A percentile compares a stretch with the other conserved stretches of the same genome.
Conservation (phyloP, 1,140 invertebrate species). For the Drosophila sechellia region DNA sequence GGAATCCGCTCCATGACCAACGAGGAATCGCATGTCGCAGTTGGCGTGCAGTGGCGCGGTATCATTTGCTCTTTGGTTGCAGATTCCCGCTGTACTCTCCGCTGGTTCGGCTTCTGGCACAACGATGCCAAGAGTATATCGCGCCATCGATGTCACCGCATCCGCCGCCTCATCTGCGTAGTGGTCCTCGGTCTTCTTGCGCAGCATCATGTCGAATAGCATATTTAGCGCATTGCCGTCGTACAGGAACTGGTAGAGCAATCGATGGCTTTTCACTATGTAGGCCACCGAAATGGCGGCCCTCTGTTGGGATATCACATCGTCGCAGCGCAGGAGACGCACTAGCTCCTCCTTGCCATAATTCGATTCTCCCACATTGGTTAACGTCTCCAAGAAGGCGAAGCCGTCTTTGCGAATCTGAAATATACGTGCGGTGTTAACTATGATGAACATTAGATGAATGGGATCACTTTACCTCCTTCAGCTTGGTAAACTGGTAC, state of each 20-base stretch:
- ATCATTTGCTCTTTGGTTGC: constrained; percentile 22
- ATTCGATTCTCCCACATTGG: constrained; percentile 81
- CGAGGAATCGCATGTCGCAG: constrained; percentile 80
- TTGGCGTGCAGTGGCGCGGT: constrained; percentile 39
- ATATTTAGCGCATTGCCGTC: constrained; percentile 73
- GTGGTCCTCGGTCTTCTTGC: constrained; percentile 62
- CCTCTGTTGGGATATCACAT: constrained; percentile 69
- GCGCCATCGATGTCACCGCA: constrained; percentile 74
- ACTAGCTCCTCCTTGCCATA: constrained; percentile 82
- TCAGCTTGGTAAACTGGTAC: constrained; percentile 74
- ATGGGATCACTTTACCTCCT: constrained; percentile 53
- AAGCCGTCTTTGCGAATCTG: constrained; percentile 76
- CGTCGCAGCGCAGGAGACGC: constrained; percentile 69
- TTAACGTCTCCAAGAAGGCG: constrained; percentile 76
- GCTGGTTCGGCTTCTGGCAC: constrained; percentile 48
- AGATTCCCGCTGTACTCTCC: constrained; percentile 40
- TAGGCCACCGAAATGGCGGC: constrained; percentile 79
- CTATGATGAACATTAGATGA: background rate
- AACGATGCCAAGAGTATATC: constrained; percentile 68
- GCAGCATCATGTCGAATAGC: constrained; percentile 73
- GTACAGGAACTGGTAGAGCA: constrained; percentile 78
- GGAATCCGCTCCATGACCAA: constrained; percentile 21
- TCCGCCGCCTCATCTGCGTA: constrained; percentile 76
- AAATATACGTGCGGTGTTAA: background rate
- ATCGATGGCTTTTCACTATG: constrained; percentile 73